Evolutionary conservation across 1,140 invertebrate genomes (phyloP).

Genomic region (Brachionus rotundiformis): DNA sequence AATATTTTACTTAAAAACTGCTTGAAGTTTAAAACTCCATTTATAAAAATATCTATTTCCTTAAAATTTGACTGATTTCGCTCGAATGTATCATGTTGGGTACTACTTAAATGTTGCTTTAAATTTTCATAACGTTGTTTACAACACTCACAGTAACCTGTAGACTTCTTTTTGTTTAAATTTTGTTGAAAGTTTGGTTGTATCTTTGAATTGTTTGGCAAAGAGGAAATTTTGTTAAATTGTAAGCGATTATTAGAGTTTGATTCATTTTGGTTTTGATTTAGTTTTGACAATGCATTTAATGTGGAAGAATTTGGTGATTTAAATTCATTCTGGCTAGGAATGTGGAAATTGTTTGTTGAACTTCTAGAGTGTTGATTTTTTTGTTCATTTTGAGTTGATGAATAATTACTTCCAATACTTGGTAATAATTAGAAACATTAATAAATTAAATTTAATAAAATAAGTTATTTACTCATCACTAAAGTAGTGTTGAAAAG

Average conservation of each 20-base stretch:
- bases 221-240: not conserved
- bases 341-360: not conserved
- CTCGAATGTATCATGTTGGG: conserved; percentile 30
- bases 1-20: conserved; percentile 22
- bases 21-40: conserved; percentile 14
- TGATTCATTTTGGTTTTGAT: not conserved
- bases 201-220: not conserved
- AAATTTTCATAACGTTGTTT: conserved; percentile 47
- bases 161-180: conserved; percentile 17
- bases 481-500: conserved; percentile 42
- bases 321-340: conserved; percentile 2
- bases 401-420: conserved; percentile 6
- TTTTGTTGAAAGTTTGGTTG: not conserved
- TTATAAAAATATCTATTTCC: conserved; percentile 10
- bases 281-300: not conserved
- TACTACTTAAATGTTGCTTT: conserved; percentile 32
- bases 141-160: conserved; percentile 50
- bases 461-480: not conserved
- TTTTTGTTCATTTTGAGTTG: not conserved
- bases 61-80: conserved; percentile 44
- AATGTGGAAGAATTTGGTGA: not conserved
- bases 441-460: not conserved
- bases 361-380: not conserved
- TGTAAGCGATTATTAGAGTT: not conserved
- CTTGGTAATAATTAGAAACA: not conserved